phyloP scores from a whole-genome alignment of 2,113 vertebrate genomes.

The Trachemys scripta region DNA sequence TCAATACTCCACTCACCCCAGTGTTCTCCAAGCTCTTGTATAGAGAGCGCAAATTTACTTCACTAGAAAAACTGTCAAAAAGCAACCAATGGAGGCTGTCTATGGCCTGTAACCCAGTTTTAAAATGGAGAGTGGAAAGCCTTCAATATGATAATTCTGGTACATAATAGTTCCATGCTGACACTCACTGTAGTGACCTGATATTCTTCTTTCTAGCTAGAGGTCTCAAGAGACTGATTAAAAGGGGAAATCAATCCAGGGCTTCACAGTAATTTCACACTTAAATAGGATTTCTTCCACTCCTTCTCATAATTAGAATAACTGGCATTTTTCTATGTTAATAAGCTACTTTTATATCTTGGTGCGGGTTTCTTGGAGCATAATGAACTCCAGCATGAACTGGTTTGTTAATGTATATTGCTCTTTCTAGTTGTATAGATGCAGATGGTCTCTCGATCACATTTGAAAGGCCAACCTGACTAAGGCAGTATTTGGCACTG shows the following conservation, averaged over 20 bases:
- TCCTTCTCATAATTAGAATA: constrained; percentile 48
- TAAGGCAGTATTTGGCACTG: constrained; percentile 56
- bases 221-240: constrained; percentile 56
- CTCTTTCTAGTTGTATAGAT: constrained; percentile 14
- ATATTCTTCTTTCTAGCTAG: constrained; percentile 16
- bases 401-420: constrained; percentile 3
- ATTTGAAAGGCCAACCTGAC: constrained; percentile 54
- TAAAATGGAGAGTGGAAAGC: background rate
- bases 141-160: rapidly evolving
- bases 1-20: rapidly evolving
- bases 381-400: background rate
- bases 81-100: background rate
- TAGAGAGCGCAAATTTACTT: background rate
- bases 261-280: constrained; percentile 56
- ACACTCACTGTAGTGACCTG: background rate
- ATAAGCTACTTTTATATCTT: constrained; percentile 52
- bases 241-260: constrained; percentile 36
- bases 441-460: constrained; percentile 28
- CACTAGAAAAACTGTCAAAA: background rate
- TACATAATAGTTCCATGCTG: background rate
- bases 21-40: background rate
- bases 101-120: background rate
- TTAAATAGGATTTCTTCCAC: constrained; percentile 32
- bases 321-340: constrained; percentile 62
- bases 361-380: constrained; percentile 11